A percentile compares a stretch with the other conserved stretches of the same genome.
Conservation (phyloP, 2,797 vertebrate genomes). For the Sebastes ruberrimus region DNA sequence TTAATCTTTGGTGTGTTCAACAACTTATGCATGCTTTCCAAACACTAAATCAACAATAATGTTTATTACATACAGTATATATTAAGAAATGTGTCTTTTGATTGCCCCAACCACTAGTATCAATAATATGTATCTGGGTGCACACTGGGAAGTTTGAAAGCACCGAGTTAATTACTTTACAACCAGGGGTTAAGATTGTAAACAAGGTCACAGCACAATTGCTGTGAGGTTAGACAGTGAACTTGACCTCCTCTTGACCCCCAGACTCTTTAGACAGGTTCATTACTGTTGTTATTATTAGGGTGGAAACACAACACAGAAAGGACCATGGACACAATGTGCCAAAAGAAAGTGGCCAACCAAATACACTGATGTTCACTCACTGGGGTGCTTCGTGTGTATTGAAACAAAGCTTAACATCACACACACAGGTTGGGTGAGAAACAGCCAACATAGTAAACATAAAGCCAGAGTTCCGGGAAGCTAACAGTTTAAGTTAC, state of each 20-base stretch:
- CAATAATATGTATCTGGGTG: neutral
- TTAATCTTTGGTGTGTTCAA: neutral
- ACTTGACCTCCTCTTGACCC: conserved; percentile 79
- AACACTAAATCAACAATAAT: neutral
- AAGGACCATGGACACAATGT: neutral
- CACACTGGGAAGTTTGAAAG: neutral
- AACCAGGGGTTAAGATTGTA: neutral
- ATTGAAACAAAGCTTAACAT: neutral
- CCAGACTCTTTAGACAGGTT: conserved; percentile 58
- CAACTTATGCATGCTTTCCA: neutral
- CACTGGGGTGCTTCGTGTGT: neutral
- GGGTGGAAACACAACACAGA: conserved; percentile 6
- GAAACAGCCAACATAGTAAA: neutral
- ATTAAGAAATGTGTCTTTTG: neutral
- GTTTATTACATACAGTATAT: neutral
- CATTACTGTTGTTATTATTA: conserved; percentile 41
- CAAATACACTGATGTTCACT: neutral
- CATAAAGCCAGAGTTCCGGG: conserved; percentile 15
- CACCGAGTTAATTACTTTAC: neutral
- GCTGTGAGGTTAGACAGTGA: conserved; percentile 41
- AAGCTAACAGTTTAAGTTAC: conserved; percentile 64
- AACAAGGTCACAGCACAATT: conserved; percentile 29
- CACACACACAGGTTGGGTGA: neutral
- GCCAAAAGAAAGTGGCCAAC: neutral
- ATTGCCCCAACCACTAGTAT: neutral